Evolutionary conservation across 2,888 invertebrate species (phyloP).

Genomic region (Fabriciana adippe): DNA sequence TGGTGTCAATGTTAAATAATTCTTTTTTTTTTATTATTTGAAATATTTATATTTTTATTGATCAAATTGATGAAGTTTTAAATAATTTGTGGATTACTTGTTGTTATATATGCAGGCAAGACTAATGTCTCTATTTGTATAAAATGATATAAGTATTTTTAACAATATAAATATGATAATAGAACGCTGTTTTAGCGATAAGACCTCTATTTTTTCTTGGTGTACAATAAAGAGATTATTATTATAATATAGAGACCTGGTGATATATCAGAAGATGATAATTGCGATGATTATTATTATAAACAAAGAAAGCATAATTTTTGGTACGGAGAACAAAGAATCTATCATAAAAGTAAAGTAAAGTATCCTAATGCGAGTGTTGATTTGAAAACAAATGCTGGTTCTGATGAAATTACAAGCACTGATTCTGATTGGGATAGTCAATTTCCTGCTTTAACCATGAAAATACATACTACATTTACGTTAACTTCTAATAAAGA

Average conservation of each 20-base stretch:
- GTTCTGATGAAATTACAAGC: conserved; percentile 68
- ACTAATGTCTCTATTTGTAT: too few relatives aligned
- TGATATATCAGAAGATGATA: conserved; percentile 71
- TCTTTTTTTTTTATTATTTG: too few relatives aligned
- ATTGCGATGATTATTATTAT: conserved; percentile 47
- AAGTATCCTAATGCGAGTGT: conserved; percentile 45
- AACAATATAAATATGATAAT: too few relatives aligned
- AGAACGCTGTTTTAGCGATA: too few relatives aligned
- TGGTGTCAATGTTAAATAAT: too few relatives aligned
- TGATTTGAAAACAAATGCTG: conserved; percentile 47
- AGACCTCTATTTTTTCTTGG: too few relatives aligned
- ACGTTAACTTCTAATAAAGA: conserved; percentile 67
- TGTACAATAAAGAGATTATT: not conserved
- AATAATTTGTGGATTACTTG: too few relatives aligned
- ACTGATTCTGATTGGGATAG: conserved; percentile 74
- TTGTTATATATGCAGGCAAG: too few relatives aligned
- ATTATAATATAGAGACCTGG: conserved; percentile 57
- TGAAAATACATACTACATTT: conserved; percentile 74
- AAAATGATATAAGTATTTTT: too few relatives aligned
- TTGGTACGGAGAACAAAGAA: conserved; percentile 71
- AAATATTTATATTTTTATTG: too few relatives aligned
- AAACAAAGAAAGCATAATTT: conserved; percentile 45
- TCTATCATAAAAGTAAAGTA: conserved; percentile 69
- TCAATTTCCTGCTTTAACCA: conserved; percentile 71
- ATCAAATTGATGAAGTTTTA: too few relatives aligned